These are phyloP conservation scores for Aptenodytes forsteri DNA, from an alignment of 2,113 vertebrate genomes.

Conservation along the genomic window DNA sequence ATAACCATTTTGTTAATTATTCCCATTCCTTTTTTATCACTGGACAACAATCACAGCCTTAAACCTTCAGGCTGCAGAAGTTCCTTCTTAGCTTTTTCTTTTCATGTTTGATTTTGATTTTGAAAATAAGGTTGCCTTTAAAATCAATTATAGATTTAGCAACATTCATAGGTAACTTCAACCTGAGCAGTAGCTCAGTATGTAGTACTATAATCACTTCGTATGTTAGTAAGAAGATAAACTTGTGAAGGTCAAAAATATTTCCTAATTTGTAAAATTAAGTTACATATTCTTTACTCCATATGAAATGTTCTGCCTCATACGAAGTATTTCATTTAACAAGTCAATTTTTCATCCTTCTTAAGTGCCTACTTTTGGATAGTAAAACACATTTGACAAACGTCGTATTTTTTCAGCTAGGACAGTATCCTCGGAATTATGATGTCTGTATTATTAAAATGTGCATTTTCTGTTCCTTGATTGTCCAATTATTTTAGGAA, in stretches of 20 bases:
- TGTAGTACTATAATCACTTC: not conserved
- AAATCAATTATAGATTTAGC: not conserved
- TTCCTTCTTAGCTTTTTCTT: not conserved
- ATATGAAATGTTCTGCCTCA: not conserved
- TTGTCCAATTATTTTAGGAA: not conserved
- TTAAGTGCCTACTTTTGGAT: not conserved
- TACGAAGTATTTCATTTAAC: not conserved
- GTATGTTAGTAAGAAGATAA: not conserved
- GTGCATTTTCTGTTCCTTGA: not conserved
- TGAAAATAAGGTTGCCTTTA: not conserved
- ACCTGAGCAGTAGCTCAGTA: not conserved
- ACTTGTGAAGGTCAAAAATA: not conserved
- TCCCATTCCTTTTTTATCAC: not conserved
- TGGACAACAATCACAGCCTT: not conserved
- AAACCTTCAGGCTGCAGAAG: not conserved
- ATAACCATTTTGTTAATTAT: not conserved
- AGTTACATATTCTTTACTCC: not conserved
- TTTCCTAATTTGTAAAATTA: not conserved
- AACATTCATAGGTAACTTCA: not conserved
- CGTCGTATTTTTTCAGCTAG: not conserved
- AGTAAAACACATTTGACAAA: not conserved
- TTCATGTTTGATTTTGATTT: not conserved
- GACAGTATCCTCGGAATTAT: rapidly evolving
- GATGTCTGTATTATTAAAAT: not conserved
- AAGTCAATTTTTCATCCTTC: not conserved